phyloP scores from a whole-genome alignment of 2,113 vertebrate genomes.

The Penelope pileata region DNA sequence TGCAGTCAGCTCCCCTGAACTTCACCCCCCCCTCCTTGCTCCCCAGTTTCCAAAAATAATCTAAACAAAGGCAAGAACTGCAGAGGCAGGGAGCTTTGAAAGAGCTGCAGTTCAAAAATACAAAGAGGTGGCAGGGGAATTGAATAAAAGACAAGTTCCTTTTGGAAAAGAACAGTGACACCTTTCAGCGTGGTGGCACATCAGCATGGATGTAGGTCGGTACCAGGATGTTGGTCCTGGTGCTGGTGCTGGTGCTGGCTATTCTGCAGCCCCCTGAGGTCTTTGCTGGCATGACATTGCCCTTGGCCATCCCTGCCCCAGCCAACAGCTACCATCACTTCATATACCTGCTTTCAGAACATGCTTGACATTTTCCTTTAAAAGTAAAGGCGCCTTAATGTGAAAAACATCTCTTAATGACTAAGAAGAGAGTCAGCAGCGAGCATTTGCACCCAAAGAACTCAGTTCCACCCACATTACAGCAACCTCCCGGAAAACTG shows the following conservation, averaged over 20 bases:
- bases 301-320: not conserved
- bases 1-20: slow-evolving; percentile 20
- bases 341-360: not conserved
- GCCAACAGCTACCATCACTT: not conserved
- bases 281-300: not conserved
- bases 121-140: slow-evolving; percentile 6
- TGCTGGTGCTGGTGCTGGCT: not conserved
- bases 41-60: slow-evolving; percentile 55
- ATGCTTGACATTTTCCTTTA: slow-evolving; percentile 27
- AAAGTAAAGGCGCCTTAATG: slow-evolving; percentile 13
- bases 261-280: not conserved
- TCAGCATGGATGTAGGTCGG: not conserved
- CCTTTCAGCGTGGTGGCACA: not conserved
- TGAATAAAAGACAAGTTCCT: not conserved
- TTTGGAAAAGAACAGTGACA: slow-evolving; percentile 21
- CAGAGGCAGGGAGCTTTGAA: slow-evolving; percentile 7
- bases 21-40: slow-evolving; percentile 31
- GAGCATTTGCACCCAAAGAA: slow-evolving; percentile 35
- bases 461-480: slow-evolving; percentile 46
- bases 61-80: slow-evolving; percentile 23
- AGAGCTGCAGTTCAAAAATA: slow-evolving; percentile 30
- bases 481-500: slow-evolving; percentile 25
- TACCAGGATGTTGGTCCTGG: not conserved
- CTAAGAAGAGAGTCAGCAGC: slow-evolving; percentile 32
- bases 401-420: slow-evolving; percentile 36